These are phyloP conservation scores for Amblyopsis hoosieri DNA, from an alignment of 2,797 vertebrate genomes.

Conservation along the genomic window DNA sequence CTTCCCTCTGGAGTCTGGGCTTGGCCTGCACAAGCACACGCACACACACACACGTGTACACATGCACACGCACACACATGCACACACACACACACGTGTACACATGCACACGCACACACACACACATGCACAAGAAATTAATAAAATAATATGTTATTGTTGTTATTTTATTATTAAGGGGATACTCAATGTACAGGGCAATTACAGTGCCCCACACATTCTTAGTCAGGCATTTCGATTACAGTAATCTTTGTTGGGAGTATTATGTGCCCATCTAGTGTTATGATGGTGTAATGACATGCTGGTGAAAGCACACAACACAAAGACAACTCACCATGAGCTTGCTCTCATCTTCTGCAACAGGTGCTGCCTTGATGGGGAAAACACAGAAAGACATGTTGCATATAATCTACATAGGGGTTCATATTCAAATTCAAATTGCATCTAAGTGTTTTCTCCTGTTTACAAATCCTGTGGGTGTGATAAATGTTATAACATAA, in stretches of 20 bases:
- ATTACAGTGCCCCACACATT: too few species aligned
- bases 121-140: background rate
- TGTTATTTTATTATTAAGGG: background rate
- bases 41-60: slow-evolving; percentile 1
- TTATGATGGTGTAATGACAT: too few species aligned
- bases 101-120: background rate
- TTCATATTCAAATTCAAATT: background rate
- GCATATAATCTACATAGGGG: background rate
- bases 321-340: slow-evolving; percentile 79
- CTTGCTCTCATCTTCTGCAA: slow-evolving; percentile 83
- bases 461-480: too few species aligned
- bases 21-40: slow-evolving; percentile 77
- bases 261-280: too few species aligned
- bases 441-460: too few species aligned
- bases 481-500: too few species aligned
- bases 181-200: background rate
- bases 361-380: slow-evolving; percentile 50
- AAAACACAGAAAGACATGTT: slow-evolving; percentile 43
- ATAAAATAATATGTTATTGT: background rate
- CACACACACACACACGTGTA: background rate
- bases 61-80: slow-evolving; percentile 4
- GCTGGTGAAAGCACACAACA: background rate
- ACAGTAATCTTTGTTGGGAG: too few species aligned
- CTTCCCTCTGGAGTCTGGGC: slow-evolving; percentile 91
- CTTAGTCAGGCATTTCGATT: too few species aligned